phyloP scores from a whole-genome alignment of 2,888 invertebrate species.

The Lasioglossum marginatum region DNA sequence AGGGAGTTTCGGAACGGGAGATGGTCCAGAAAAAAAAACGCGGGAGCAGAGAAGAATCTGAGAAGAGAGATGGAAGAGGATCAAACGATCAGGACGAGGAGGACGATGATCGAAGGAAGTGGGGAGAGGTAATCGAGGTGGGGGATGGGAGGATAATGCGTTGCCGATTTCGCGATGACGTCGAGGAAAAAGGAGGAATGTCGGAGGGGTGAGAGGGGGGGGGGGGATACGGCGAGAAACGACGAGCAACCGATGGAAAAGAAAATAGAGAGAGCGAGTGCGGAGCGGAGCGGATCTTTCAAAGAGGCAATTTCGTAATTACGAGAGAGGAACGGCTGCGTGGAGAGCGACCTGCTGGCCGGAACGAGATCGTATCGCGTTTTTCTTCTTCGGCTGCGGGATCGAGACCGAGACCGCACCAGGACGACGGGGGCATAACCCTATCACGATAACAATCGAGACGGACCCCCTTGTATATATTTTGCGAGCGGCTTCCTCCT shows the following conservation, averaged over 20 bases:
- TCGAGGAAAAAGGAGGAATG: slow-evolving; percentile 64
- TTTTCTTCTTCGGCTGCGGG: slow-evolving; percentile 71
- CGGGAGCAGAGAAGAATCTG: slow-evolving; percentile 35
- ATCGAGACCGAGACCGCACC: slow-evolving; percentile 50
- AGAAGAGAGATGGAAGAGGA: slow-evolving; percentile 19
- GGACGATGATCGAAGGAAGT: slow-evolving; percentile 9
- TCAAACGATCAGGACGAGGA: background rate
- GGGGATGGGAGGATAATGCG: slow-evolving; percentile 70
- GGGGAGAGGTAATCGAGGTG: slow-evolving; percentile 43
- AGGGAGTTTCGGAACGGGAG: background rate
- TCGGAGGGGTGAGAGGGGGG: slow-evolving; percentile 32
- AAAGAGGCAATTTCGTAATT: slow-evolving; percentile 84
- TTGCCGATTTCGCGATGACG: slow-evolving; percentile 75
- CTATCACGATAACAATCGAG: slow-evolving; percentile 68
- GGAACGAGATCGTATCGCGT: slow-evolving; percentile 81
- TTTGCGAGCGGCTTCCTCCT: slow-evolving; percentile 52
- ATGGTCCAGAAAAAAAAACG: background rate
- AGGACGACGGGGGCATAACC: slow-evolving; percentile 67
- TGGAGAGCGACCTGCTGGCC: slow-evolving; percentile 75
- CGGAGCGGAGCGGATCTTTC: slow-evolving; percentile 80
- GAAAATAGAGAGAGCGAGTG: slow-evolving; percentile 65
- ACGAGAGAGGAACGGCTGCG: slow-evolving; percentile 77
- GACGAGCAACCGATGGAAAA: slow-evolving; percentile 64
- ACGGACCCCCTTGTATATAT: slow-evolving; percentile 60
- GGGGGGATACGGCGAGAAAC: slow-evolving; percentile 53